These are phyloP conservation scores for Hypocryptadius cinnamomeus DNA, from an alignment of 2,113 vertebrate species.

Conservation along the genomic window DNA sequence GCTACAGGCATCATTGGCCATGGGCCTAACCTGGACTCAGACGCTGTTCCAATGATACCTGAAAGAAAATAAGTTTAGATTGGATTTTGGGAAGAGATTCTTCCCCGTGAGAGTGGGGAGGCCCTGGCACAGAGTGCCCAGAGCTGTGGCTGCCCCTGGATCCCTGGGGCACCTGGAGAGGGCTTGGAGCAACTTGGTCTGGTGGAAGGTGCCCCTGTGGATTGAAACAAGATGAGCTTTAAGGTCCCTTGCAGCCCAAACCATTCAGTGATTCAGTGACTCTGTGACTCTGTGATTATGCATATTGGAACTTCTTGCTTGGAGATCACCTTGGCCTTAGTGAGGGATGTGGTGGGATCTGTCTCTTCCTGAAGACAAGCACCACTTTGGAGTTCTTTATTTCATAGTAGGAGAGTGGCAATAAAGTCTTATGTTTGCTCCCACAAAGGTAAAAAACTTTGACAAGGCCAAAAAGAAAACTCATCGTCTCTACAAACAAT, in stretches of 20 bases:
- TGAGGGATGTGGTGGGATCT: background rate
- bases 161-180: no score
- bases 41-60: rapidly evolving
- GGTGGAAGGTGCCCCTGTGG: background rate
- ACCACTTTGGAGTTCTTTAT: background rate
- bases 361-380: background rate
- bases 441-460: slow-evolving; percentile 18
- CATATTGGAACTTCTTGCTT: background rate
- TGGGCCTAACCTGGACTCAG: background rate
- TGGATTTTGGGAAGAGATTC: background rate
- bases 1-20: background rate
- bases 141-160: background rate
- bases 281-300: background rate
- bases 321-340: background rate
- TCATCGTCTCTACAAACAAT: background rate
- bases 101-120: background rate
- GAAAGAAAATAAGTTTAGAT: background rate
- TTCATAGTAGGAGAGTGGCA: background rate
- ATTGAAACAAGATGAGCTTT: background rate
- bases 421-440: background rate
- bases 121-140: background rate
- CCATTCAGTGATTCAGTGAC: background rate
- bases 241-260: background rate
- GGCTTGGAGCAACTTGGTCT: background rate
- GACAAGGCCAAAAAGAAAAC: slow-evolving; percentile 54